Conservation (phyloP, 2,113 vertebrate species). For the Sclerurus mexicanus region DNA sequence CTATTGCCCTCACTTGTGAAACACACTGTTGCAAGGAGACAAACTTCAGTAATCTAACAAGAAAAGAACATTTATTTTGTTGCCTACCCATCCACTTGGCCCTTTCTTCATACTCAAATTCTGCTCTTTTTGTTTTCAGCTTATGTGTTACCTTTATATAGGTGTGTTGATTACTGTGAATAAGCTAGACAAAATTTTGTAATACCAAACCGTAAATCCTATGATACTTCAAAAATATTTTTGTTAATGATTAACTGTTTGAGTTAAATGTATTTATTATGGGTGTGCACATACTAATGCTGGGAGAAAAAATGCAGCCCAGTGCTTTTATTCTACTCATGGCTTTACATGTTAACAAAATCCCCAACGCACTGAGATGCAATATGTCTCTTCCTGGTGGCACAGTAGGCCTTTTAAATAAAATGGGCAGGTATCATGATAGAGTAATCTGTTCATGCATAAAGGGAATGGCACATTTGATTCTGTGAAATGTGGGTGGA, state of each 20-base stretch:
- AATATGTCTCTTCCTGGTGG: not conserved
- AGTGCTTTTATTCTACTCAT: not conserved
- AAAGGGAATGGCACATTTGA: not conserved
- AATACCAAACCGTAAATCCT: not conserved
- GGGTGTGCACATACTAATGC: rapidly evolving
- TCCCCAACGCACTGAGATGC: not conserved
- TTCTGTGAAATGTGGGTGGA: not conserved
- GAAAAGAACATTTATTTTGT: not conserved
- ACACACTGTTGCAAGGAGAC: not conserved
- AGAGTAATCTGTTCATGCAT: not conserved
- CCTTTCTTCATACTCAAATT: not conserved
- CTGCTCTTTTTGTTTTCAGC: not conserved
- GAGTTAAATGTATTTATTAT: not conserved
- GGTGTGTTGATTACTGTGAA: not conserved
- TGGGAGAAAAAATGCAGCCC: not conserved
- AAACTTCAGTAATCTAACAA: not conserved
- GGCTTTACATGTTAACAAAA: not conserved
- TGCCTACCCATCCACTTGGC: not conserved
- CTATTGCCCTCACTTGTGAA: not conserved
- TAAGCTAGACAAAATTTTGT: not conserved
- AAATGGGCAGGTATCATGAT: not conserved
- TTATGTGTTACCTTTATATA: not conserved
- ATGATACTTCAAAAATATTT: not conserved
- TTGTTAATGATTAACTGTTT: not conserved
- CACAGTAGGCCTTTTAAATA: not conserved